These are phyloP conservation scores for Prunella himalayana DNA, from an alignment of 2,113 vertebrate species.

Conservation along the genomic window DNA sequence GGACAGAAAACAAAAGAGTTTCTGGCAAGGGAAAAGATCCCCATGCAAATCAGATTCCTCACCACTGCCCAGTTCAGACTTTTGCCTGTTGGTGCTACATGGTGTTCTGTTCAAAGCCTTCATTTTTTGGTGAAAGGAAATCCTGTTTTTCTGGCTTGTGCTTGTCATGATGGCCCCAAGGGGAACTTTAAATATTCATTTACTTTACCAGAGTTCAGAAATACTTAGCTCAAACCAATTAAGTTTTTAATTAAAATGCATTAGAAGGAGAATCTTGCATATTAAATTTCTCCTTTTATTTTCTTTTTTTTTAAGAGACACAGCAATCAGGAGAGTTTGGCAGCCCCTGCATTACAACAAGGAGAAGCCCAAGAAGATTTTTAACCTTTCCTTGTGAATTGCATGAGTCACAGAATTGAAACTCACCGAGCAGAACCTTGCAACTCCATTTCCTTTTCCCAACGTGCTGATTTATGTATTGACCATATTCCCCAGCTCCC, in stretches of 20 bases:
- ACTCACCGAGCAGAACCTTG: background rate
- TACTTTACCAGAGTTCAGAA: background rate
- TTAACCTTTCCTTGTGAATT: background rate
- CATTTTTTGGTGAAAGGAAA: background rate
- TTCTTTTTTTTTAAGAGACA: background rate
- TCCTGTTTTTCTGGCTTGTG: background rate
- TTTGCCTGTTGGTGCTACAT: background rate
- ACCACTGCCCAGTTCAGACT: background rate
- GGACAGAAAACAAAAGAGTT: background rate
- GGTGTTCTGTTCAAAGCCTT: background rate
- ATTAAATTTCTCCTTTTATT: background rate
- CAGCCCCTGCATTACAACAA: background rate
- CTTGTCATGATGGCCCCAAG: background rate
- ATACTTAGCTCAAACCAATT: background rate
- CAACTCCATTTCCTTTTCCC: background rate
- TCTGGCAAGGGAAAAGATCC: background rate
- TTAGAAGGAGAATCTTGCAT: background rate
- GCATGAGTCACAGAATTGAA: background rate
- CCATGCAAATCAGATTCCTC: background rate
- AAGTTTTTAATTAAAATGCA: constrained; percentile 11
- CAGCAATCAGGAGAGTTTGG: background rate
- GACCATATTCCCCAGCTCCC: background rate
- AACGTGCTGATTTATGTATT: background rate
- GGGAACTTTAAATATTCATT: background rate
- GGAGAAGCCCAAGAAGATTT: background rate